Conservation (phyloP, 2,888 invertebrate genomes). For the Augiades crinisus region DNA sequence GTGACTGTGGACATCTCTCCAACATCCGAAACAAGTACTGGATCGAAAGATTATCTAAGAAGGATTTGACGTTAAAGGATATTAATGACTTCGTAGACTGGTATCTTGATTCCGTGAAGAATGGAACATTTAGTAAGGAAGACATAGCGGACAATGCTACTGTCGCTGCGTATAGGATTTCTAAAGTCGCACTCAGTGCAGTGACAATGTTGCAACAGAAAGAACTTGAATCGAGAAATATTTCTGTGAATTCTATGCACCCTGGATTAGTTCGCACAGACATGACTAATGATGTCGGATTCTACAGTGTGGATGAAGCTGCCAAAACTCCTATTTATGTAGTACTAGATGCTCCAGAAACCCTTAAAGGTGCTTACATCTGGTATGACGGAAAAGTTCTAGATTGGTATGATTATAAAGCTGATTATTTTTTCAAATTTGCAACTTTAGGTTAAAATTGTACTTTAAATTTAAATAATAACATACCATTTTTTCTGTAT, state of each 20-base stretch:
- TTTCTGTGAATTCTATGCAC: constrained; percentile 83
- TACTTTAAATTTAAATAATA: too few relatives aligned
- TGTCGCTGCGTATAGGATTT: constrained; percentile 82
- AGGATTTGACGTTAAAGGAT: constrained; percentile 47
- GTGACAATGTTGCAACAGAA: constrained; percentile 85
- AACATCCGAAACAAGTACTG: constrained; percentile 73
- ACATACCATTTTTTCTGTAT: background rate
- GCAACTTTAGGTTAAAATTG: background rate
- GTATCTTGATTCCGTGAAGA: constrained; percentile 76
- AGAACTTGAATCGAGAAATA: constrained; percentile 77
- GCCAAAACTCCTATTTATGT: constrained; percentile 79
- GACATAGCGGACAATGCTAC: constrained; percentile 75
- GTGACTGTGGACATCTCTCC: constrained; percentile 83
- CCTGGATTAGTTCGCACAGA: constrained; percentile 90
- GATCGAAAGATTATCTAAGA: constrained; percentile 49
- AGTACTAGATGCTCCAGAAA: constrained; percentile 73
- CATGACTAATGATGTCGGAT: constrained; percentile 85
- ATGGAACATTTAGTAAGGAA: constrained; percentile 46
- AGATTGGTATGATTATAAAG: constrained; percentile 77
- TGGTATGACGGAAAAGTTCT: constrained; percentile 81
- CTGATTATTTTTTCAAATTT: constrained; percentile 55
- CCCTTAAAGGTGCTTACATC: constrained; percentile 83
- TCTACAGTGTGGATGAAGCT: constrained; percentile 76
- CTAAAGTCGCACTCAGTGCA: constrained; percentile 87
- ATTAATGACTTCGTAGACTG: constrained; percentile 81